A percentile compares a stretch with the other conserved stretches of the same genome.
Conservation (phyloP, 2,888 invertebrate species). For the Ormyrus rosae region DNA sequence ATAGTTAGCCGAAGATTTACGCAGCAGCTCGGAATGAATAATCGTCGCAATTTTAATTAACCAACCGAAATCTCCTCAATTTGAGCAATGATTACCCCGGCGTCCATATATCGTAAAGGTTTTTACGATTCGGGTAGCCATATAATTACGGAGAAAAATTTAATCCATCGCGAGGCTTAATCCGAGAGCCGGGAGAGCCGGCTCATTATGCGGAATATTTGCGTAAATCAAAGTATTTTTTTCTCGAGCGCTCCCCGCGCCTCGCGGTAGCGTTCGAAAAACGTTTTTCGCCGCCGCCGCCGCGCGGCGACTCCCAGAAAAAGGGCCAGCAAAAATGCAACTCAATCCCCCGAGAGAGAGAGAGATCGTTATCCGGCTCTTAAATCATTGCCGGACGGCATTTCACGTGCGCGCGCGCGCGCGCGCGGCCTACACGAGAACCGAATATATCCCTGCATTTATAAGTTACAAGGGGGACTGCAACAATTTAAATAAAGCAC, state of each 20-base stretch:
- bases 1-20: too few relatives aligned
- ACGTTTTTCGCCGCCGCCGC: slow-evolving; percentile 8
- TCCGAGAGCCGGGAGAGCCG: not conserved
- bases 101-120: not conserved
- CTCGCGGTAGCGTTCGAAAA: not conserved
- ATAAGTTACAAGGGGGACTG: slow-evolving; percentile 44
- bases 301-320: not conserved
- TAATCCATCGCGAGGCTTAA: slow-evolving; percentile 8
- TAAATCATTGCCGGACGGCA: slow-evolving; percentile 49
- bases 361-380: slow-evolving; percentile 53
- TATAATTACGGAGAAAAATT: slow-evolving; percentile 46
- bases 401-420: slow-evolving; percentile 16
- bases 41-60: slow-evolving; percentile 23
- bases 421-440: slow-evolving; percentile 3
- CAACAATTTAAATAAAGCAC: slow-evolving; percentile 49
- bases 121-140: slow-evolving; percentile 30
- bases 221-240: slow-evolving; percentile 44
- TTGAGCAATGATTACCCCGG: not conserved
- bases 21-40: slow-evolving; percentile 3
- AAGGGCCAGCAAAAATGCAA: slow-evolving; percentile 34
- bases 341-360: slow-evolving; percentile 28
- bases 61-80: slow-evolving; percentile 7
- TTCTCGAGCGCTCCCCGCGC: not conserved
- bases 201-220: slow-evolving; percentile 46
- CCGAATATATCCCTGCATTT: slow-evolving; percentile 49